Conservation (phyloP, 2,797 vertebrate species). For the Spinus olivaceus region DNA sequence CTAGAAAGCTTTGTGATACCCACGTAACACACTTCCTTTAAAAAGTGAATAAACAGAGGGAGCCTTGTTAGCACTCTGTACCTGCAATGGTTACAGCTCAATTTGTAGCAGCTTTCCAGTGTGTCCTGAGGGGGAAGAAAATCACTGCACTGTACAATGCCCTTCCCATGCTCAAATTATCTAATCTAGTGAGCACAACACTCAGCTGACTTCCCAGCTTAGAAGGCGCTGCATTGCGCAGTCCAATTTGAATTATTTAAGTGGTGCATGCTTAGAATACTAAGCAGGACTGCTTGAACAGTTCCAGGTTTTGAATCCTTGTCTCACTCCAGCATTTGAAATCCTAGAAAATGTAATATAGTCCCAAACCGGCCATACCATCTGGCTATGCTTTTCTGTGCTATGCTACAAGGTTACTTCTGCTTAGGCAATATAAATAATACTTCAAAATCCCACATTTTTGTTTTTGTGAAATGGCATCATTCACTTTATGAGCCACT, state of each 20-base stretch:
- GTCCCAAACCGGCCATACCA: background rate
- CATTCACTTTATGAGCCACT: background rate
- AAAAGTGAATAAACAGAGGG: background rate
- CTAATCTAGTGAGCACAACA: constrained; percentile 41
- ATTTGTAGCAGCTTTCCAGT: background rate
- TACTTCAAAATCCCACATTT: background rate
- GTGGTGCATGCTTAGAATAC: constrained; percentile 52
- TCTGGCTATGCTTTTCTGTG: background rate
- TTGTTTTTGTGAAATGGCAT: background rate
- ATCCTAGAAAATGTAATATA: background rate
- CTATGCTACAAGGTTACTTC: background rate
- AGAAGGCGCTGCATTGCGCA: constrained; percentile 60
- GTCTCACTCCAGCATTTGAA: constrained; percentile 21
- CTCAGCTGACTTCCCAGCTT: constrained; percentile 63
- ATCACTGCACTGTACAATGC: background rate
- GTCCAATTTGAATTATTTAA: constrained; percentile 65
- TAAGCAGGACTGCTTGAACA: constrained; percentile 43
- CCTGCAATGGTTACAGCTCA: constrained; percentile 5
- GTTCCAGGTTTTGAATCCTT: constrained; percentile 15
- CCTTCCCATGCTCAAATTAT: constrained; percentile 54
- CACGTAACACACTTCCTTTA: background rate
- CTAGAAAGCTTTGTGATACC: background rate
- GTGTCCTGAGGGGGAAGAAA: background rate
- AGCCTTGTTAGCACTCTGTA: background rate
- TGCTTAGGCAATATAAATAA: background rate